These are phyloP conservation scores for Myrmecophaga tridactyla DNA, from an alignment of 2,113 vertebrate species.

Conservation along the genomic window DNA sequence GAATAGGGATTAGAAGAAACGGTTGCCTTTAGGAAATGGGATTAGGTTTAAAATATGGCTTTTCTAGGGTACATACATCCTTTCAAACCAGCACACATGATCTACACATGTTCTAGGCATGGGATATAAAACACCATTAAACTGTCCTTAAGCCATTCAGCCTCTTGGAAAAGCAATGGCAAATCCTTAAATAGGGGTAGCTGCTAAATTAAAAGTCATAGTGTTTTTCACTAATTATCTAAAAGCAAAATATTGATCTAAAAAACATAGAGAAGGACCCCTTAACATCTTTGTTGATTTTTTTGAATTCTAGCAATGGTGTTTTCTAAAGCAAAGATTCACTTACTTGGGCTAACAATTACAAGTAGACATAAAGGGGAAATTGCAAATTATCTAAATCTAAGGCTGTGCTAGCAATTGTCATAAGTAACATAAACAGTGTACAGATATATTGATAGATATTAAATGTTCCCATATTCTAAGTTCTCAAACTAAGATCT, in stretches of 20 bases:
- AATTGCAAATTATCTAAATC: not conserved
- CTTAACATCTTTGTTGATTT: not conserved
- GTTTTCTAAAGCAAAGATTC: constrained; percentile 6
- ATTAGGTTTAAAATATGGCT: too few species aligned
- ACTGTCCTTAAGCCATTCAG: constrained; percentile 17
- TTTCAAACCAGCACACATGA: too few species aligned
- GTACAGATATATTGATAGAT: not conserved
- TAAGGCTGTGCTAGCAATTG: not conserved
- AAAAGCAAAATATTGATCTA: constrained; percentile 7
- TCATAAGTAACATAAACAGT: not conserved
- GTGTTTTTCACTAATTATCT: constrained; percentile 4
- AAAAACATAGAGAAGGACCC: not conserved
- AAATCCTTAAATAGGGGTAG: constrained; percentile 21
- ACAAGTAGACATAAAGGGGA: not conserved
- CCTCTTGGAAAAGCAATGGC: constrained; percentile 25
- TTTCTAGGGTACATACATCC: too few species aligned
- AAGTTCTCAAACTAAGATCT: constrained; percentile 4
- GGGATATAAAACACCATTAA: not conserved
- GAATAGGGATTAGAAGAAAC: too few species aligned
- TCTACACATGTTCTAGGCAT: not conserved
- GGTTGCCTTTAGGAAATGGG: too few species aligned
- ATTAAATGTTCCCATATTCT: not conserved
- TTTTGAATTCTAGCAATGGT: not conserved
- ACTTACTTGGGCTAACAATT: not conserved
- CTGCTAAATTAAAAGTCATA: not conserved